Conservation (phyloP, 2,797 vertebrate species). For the Amazona ochrocephala region DNA sequence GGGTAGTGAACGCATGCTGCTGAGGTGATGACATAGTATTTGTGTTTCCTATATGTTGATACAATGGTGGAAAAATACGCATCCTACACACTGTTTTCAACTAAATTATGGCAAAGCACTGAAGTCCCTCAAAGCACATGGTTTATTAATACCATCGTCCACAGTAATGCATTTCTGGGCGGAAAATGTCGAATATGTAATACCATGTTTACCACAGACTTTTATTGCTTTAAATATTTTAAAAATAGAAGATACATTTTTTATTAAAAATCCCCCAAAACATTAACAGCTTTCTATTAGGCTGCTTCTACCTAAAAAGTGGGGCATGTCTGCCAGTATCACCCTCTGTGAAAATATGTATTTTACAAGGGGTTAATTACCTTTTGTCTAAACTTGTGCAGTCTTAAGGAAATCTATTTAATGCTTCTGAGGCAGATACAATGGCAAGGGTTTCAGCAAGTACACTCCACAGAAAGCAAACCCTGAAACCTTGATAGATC, state of each 20-base stretch:
- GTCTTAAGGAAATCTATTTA: constrained; percentile 6
- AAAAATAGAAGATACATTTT: constrained; percentile 66
- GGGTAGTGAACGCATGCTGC: constrained; percentile 35
- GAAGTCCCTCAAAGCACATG: constrained; percentile 72
- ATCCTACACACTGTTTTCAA: constrained; percentile 62
- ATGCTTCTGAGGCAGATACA: constrained; percentile 13
- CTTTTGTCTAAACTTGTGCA: constrained; percentile 21
- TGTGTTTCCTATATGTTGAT: constrained; percentile 68
- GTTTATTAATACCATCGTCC: constrained; percentile 76
- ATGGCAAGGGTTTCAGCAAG: constrained; percentile 25
- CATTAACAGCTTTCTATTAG: constrained; percentile 64
- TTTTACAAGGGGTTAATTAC: constrained; percentile 33
- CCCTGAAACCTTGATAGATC: background rate
- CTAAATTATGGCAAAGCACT: constrained; percentile 71
- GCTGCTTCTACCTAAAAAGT: constrained; percentile 33
- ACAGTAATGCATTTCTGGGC: constrained; percentile 73
- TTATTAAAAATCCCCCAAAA: constrained; percentile 62
- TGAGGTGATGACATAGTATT: constrained; percentile 58
- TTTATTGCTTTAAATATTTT: constrained; percentile 71
- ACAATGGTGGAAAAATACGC: constrained; percentile 46
- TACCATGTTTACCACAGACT: constrained; percentile 71
- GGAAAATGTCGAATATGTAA: constrained; percentile 74
- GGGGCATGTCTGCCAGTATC: constrained; percentile 11
- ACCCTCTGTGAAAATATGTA: constrained; percentile 4
- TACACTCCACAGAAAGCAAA: constrained; percentile 1